These are phyloP conservation scores for Drosophila eohydei DNA, from an alignment of 2,888 invertebrate genomes.

Conservation along the genomic window DNA sequence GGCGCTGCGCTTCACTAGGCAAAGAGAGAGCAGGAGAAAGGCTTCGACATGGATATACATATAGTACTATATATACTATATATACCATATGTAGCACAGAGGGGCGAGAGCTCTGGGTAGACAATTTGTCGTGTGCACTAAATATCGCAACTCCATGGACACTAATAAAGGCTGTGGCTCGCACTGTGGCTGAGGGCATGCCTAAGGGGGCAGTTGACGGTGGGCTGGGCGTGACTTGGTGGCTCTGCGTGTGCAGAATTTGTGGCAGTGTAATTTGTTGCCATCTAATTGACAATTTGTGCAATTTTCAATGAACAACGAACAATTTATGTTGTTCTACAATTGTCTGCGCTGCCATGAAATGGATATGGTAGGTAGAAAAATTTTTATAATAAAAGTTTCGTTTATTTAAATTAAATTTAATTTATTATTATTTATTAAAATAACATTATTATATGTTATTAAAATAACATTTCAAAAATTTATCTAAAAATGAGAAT, in stretches of 20 bases:
- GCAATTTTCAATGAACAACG: slow-evolving; percentile 52
- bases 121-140: slow-evolving; percentile 47
- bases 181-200: slow-evolving; percentile 15
- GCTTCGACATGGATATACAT: slow-evolving; percentile 12
- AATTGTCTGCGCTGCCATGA: slow-evolving; percentile 7
- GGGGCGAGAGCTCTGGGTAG: neutral
- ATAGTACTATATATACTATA: slow-evolving; percentile 7
- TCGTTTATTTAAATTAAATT: no score
- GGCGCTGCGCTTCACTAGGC: slow-evolving; percentile 30
- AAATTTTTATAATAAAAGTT: neutral
- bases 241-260: slow-evolving; percentile 27
- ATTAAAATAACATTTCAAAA: no score
- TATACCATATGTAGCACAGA: slow-evolving; percentile 3
- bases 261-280: slow-evolving; percentile 58
- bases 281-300: slow-evolving; percentile 66
- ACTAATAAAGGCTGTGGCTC: slow-evolving; percentile 21
- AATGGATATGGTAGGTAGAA: neutral
- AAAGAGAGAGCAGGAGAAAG: neutral
- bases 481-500: no score
- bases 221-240: slow-evolving; percentile 8
- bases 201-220: neutral
- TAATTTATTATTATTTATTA: no score
- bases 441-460: no score
- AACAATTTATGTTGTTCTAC: slow-evolving; percentile 21
- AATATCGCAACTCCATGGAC: slow-evolving; percentile 48